These are phyloP conservation scores for Philaethria dido DNA, from an alignment of 2,888 invertebrate species.

Conservation along the genomic window DNA sequence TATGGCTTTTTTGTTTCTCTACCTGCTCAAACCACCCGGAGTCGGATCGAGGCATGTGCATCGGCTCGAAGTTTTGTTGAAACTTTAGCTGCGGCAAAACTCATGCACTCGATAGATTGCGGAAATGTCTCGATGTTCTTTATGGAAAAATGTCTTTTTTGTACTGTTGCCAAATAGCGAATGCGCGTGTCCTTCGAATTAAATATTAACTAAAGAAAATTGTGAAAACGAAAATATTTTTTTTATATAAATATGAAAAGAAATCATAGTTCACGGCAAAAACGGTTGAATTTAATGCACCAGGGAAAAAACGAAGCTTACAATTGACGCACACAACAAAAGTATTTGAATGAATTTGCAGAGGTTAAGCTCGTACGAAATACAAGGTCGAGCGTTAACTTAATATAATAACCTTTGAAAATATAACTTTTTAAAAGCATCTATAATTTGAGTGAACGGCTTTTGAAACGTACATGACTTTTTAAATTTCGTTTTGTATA, in stretches of 20 bases:
- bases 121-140: constrained; percentile 34
- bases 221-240: neutral
- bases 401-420: constrained; percentile 19
- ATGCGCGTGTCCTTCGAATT: neutral
- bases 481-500: too few species aligned
- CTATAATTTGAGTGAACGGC: constrained; percentile 1
- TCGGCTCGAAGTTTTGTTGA: constrained; percentile 37
- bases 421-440: constrained; percentile 9
- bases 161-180: constrained; percentile 29
- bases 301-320: constrained; percentile 6
- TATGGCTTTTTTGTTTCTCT: constrained; percentile 59
- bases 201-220: neutral
- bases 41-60: constrained; percentile 43
- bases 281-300: neutral
- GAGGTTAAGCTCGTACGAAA: constrained; percentile 28
- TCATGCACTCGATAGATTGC: constrained; percentile 41
- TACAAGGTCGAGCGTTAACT: constrained; percentile 26
- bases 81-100: constrained; percentile 35
- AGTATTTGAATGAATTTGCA: constrained; percentile 21
- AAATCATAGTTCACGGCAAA: constrained; percentile 16
- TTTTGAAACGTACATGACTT: neutral
- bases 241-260: neutral
- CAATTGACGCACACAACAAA: constrained; percentile 10
- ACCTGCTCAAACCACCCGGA: constrained; percentile 61
- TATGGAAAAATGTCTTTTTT: constrained; percentile 26